These are phyloP conservation scores for Odocoileus virginianus DNA, from an alignment of 2,113 vertebrate species.

Conservation along the genomic window DNA sequence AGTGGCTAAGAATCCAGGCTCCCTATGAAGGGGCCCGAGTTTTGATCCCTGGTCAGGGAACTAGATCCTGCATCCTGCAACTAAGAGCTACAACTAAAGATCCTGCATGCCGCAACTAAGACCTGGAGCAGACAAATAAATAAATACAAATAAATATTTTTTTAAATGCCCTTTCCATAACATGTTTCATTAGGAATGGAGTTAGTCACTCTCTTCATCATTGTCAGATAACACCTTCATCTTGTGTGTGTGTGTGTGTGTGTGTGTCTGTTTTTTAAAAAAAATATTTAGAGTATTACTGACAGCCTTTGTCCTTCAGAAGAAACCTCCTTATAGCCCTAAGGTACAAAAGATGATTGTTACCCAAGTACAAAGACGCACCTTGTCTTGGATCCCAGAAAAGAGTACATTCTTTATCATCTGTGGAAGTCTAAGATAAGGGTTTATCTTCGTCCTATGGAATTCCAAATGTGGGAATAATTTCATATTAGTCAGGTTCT, in stretches of 20 bases:
- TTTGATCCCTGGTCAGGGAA: not conserved
- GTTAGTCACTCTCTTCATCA: not conserved
- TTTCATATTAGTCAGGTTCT: constrained; percentile 6
- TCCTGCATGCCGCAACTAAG: not conserved
- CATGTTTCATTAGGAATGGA: not conserved
- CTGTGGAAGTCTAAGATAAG: not conserved
- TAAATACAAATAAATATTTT: not conserved
- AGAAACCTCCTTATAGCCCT: not conserved
- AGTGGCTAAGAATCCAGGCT: not conserved
- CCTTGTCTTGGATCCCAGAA: not conserved
- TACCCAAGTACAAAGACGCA: not conserved
- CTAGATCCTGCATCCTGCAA: not conserved
- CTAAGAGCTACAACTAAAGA: not conserved
- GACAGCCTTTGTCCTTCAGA: not conserved
- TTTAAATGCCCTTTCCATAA: not conserved
- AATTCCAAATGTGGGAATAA: not conserved
- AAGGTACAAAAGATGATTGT: not conserved
- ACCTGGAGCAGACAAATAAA: not conserved
- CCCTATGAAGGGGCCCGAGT: not conserved
- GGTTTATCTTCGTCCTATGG: not conserved
- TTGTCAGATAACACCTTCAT: not conserved
- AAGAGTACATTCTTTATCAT: not conserved
- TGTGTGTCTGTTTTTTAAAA: not conserved
- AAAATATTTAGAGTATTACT: not conserved
- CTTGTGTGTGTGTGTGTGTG: not conserved